A percentile compares a stretch with the other conserved stretches of the same genome.
Conservation (phyloP, 1,140 invertebrate species). For the Oryzaephilus surinamensis region DNA sequence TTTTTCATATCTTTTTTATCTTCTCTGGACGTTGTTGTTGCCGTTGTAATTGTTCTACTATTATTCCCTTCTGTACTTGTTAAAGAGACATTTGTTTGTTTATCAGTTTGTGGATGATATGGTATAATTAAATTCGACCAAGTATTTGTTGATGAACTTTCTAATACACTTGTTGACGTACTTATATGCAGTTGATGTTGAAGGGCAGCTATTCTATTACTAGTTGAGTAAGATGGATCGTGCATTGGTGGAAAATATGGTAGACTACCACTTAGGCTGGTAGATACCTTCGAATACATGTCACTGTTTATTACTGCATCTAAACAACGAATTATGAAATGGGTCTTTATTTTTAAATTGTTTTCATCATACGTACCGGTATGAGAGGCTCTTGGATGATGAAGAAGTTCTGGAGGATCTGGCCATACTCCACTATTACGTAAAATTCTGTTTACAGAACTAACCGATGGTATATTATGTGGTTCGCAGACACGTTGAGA, state of each 20-base stretch:
- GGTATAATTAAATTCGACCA: conserved; percentile 46
- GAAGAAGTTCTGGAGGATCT: conserved; percentile 23
- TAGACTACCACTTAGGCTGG: conserved; percentile 16
- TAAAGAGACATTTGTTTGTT: conserved; percentile 1
- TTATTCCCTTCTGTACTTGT: not conserved
- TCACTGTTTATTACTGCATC: conserved; percentile 21
- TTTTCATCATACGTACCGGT: conserved; percentile 11
- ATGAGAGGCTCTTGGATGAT: conserved; percentile 18
- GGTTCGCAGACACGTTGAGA: conserved; percentile 77
- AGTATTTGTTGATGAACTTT: conserved; percentile 30
- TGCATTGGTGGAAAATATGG: conserved; percentile 28
- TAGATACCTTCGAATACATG: conserved; percentile 21
- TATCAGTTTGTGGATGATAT: conserved; percentile 26
- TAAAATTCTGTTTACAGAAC: conserved; percentile 89
- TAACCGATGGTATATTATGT: conserved; percentile 81
- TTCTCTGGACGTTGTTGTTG: conserved; percentile 7
- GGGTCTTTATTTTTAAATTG: too few relatives aligned
- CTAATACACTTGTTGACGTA: conserved; percentile 30
- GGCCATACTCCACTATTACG: conserved; percentile 70
- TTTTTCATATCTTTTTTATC: conserved; percentile 42
- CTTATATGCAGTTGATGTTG: conserved; percentile 40
- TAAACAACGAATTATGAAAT: conserved; percentile 11
- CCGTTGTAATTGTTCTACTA: conserved; percentile 2
- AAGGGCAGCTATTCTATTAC: conserved; percentile 45
- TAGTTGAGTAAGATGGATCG: conserved; percentile 35